Conservation (phyloP, 2,113 vertebrate genomes). For the Tichodroma muraria region DNA sequence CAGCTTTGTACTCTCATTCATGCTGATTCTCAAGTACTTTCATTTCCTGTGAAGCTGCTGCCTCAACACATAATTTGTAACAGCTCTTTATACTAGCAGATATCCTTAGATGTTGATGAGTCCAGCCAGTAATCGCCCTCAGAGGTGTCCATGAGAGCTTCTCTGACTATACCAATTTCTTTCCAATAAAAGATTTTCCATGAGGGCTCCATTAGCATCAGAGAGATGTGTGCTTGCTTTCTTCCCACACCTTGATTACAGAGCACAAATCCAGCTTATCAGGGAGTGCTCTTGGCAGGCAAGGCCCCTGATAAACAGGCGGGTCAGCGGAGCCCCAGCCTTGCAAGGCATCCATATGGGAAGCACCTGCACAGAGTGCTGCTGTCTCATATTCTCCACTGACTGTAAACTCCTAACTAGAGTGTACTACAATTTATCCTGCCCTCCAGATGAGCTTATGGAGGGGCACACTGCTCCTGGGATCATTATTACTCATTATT, state of each 20-base stretch:
- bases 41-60: neutral
- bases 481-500: slow-evolving; percentile 7
- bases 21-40: neutral
- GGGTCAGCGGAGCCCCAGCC: neutral
- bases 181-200: neutral
- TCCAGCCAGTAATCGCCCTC: neutral
- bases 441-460: neutral
- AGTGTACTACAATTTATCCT: neutral
- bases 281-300: neutral
- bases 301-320: neutral
- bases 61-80: neutral
- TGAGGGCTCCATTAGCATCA: neutral
- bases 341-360: neutral
- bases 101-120: neutral
- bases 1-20: neutral
- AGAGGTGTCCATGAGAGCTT: neutral
- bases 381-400: neutral
- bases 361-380: neutral
- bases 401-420: neutral
- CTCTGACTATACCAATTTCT: neutral
- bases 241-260: neutral
- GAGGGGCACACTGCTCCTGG: neutral
- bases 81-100: neutral
- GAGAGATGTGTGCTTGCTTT: neutral
- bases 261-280: neutral